These are phyloP conservation scores for human DNA, from an alignment of 2,113 vertebrate species.

Conservation along the genomic window DNA sequence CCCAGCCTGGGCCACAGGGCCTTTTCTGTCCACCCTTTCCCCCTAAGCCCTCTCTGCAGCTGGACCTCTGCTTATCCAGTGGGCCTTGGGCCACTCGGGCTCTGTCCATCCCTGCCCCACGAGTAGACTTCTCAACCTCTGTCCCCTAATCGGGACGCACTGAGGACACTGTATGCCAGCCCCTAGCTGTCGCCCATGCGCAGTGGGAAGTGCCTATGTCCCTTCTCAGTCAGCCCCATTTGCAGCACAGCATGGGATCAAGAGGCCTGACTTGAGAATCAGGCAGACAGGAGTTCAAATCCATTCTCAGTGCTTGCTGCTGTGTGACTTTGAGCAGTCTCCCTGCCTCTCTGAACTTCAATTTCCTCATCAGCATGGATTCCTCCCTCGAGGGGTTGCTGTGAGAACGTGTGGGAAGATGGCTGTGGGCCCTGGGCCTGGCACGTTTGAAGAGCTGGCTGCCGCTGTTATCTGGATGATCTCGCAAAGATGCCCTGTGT, in stretches of 20 bases:
- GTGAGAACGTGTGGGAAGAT: not conserved
- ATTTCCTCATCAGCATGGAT: not conserved
- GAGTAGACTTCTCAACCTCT: not conserved
- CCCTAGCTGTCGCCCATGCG: accelerated
- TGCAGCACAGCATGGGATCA: not conserved
- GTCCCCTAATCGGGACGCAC: not conserved
- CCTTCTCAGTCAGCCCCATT: not conserved
- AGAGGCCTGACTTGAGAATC: not conserved
- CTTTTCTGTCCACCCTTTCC: not conserved
- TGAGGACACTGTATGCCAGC: not conserved
- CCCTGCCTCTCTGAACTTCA: not conserved
- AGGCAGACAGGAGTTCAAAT: not conserved
- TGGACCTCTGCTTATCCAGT: accelerated
- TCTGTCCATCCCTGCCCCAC: not conserved
- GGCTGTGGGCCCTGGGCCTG: accelerated
- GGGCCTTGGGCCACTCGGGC: not conserved
- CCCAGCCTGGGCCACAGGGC: not conserved
- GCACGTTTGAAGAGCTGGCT: accelerated
- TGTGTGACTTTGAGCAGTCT: not conserved
- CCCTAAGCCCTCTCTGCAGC: too few relatives aligned
- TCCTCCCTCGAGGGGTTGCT: accelerated
- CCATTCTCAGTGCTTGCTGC: not conserved
- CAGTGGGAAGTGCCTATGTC: not conserved
- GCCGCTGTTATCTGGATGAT: accelerated
- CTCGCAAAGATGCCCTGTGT: not conserved